Conservation (phyloP, 2,888 invertebrate genomes). For the Andrena fulva region DNA sequence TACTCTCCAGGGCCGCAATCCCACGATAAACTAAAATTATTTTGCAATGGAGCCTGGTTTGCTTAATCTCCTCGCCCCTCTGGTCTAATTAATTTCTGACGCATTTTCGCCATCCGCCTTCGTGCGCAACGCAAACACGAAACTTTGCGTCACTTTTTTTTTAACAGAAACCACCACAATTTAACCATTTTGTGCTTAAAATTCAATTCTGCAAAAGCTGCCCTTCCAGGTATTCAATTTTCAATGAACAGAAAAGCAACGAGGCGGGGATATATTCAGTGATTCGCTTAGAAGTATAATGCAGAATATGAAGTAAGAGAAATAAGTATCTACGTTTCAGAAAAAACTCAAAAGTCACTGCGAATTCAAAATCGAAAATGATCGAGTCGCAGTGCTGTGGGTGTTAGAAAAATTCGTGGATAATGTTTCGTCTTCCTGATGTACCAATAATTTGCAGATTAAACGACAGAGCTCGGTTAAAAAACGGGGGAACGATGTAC, state of each 20-base stretch:
- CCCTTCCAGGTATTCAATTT: neutral
- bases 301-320: neutral
- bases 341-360: neutral
- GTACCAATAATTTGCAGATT: neutral
- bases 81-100: neutral
- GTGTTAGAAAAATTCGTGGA: neutral
- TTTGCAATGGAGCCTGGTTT: slow-evolving; percentile 30
- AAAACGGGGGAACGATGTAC: neutral
- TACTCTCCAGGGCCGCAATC: slow-evolving; percentile 63
- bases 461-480: neutral
- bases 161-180: neutral
- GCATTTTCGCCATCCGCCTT: neutral
- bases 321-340: neutral
- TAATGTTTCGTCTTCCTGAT: neutral
- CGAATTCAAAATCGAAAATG: neutral
- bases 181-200: too few relatives aligned
- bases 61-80: neutral
- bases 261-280: neutral
- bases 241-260: neutral
- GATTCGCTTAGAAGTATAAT: neutral
- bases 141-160: neutral
- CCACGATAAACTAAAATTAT: slow-evolving; percentile 58
- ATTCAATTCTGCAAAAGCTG: neutral
- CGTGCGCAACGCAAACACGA: neutral
- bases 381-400: too few relatives aligned